Conservation (phyloP, 2,888 invertebrate genomes). For the Nephrocerus scutellatus region DNA sequence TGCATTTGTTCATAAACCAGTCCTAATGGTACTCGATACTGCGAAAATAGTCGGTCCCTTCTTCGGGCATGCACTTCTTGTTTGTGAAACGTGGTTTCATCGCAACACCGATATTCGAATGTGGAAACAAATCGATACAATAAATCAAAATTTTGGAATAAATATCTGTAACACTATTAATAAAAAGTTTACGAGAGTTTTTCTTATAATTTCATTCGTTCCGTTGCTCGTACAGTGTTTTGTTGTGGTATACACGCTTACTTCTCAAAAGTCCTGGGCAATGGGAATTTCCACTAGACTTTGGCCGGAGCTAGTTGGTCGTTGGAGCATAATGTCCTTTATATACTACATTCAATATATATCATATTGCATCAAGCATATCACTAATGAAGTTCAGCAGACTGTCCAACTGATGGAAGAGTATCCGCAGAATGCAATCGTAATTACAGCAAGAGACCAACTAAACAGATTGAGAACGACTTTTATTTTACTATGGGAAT, state of each 20-base stretch:
- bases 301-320: conserved; percentile 7
- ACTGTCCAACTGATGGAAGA: background rate
- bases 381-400: conserved; percentile 13
- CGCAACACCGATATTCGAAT: conserved; percentile 10
- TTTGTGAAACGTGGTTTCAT: conserved; percentile 13
- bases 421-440: background rate
- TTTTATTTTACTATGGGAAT: conserved; percentile 11
- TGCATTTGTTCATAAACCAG: conserved; percentile 10
- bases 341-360: conserved; percentile 16
- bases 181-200: conserved; percentile 9
- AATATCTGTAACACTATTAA: conserved; percentile 1
- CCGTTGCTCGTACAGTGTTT: background rate
- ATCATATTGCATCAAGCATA: conserved; percentile 5
- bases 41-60: conserved; percentile 9
- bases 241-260: conserved; percentile 11
- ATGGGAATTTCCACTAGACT: conserved; percentile 1
- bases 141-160: background rate
- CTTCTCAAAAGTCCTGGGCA: conserved; percentile 14
- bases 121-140: conserved; percentile 9
- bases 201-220: conserved; percentile 5
- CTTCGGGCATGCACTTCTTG: conserved; percentile 7
- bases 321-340: conserved; percentile 11
- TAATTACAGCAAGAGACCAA: conserved; percentile 1
- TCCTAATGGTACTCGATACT: conserved; percentile 13
- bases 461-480: conserved; percentile 8